A percentile compares a stretch with the other conserved stretches of the same genome.
Evolutionary conservation across 2,888 invertebrate genomes (phyloP).

Genomic region (Drosophila suboccidentalis): DNA sequence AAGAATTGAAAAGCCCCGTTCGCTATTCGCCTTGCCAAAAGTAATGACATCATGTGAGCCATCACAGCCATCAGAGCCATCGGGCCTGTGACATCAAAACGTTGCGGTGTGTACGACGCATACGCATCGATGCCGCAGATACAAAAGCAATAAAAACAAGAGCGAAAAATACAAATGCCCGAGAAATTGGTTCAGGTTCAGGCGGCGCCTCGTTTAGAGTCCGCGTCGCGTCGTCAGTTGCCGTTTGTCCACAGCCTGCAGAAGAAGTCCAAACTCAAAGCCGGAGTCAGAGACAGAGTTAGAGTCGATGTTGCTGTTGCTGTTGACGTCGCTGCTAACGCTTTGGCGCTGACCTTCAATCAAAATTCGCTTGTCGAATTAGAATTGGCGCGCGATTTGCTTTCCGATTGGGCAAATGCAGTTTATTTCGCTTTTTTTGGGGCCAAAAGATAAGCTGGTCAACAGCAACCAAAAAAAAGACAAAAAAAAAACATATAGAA

Average conservation of each 20-base stretch:
- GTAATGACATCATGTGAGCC: constrained; percentile 77
- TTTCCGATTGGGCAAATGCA: constrained; percentile 65
- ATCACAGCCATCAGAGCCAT: constrained; percentile 14
- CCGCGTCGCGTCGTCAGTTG: constrained; percentile 71
- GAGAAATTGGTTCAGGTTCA: constrained; percentile 72
- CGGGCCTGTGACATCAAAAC: constrained; percentile 13
- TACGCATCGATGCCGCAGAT: constrained; percentile 26
- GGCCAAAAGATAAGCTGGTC: constrained; percentile 71
- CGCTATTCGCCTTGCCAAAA: constrained; percentile 38
- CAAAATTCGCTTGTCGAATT: constrained; percentile 69
- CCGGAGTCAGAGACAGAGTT: constrained; percentile 25
- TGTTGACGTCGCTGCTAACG: constrained; percentile 29
- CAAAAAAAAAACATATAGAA: constrained; percentile 6
- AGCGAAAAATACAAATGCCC: constrained; percentile 58
- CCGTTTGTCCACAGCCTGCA: constrained; percentile 72
- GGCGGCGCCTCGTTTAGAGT: constrained; percentile 61
- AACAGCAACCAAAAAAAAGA: constrained; percentile 35
- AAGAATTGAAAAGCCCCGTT: constrained; percentile 24
- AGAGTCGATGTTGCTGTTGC: constrained; percentile 18
- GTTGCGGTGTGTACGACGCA: neutral
- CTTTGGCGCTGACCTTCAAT: constrained; percentile 68
- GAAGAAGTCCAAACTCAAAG: constrained; percentile 43
- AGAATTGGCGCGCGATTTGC: constrained; percentile 75
- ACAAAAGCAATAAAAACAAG: constrained; percentile 51
- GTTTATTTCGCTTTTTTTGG: constrained; percentile 43